Evolutionary conservation across 2,888 invertebrate genomes (phyloP).

Genomic region (Sceliomorpha sp.): DNA sequence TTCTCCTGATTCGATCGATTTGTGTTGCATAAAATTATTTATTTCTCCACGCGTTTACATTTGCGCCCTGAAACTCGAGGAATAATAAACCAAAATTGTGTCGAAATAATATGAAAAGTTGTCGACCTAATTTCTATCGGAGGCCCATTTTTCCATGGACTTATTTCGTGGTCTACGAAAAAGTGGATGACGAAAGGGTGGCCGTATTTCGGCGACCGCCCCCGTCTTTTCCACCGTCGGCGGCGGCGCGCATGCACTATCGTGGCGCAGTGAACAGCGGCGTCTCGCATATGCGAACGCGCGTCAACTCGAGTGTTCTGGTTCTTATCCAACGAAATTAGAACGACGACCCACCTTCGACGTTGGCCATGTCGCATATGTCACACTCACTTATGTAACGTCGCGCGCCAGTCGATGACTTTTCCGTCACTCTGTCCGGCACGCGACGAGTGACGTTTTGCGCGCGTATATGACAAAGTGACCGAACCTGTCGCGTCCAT

Average conservation of each 20-base stretch:
- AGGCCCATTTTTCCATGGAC: conserved; percentile 10
- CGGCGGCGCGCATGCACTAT: conserved; percentile 32
- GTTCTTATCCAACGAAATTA: conserved; percentile 69
- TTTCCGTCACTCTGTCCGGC: conserved; percentile 27
- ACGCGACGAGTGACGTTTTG: conserved; percentile 8
- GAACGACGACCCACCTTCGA: conserved; percentile 66
- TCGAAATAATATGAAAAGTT: too few relatives aligned
- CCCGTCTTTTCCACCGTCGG: conserved; percentile 8
- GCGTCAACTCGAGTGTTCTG: conserved; percentile 47
- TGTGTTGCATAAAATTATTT: too few relatives aligned
- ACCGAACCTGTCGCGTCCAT: conserved; percentile 5
- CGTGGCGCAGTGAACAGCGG: background rate
- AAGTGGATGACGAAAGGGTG: conserved; percentile 13
- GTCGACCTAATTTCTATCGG: conserved; percentile 16
- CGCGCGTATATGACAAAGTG: conserved; percentile 8
- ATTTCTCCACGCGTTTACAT: too few relatives aligned
- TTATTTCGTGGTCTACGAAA: conserved; percentile 9
- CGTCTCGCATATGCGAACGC: conserved; percentile 22
- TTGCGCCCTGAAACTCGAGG: too few relatives aligned
- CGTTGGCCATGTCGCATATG: conserved; percentile 42
- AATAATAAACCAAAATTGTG: too few relatives aligned
- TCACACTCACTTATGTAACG: conserved; percentile 43
- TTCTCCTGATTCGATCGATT: too few relatives aligned
- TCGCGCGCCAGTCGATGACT: conserved; percentile 35
- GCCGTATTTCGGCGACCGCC: conserved; percentile 34